phyloP scores from a whole-genome alignment of 2,888 invertebrate species.

The Caenorhabditis virilis region DNA sequence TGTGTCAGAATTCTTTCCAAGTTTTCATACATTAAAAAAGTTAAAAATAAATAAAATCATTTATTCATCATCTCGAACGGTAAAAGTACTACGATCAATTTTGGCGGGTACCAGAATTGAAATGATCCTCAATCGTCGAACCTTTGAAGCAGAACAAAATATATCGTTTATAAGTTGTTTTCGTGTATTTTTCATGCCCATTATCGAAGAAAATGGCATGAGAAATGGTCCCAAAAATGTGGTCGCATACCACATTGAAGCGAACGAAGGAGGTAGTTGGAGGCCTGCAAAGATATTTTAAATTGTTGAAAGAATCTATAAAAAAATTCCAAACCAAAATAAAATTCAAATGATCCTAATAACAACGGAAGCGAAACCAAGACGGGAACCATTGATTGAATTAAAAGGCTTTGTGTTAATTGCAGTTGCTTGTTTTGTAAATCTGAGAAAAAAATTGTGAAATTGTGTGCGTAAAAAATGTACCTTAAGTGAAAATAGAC shows the following conservation, averaged over 20 bases:
- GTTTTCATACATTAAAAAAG: too few species aligned
- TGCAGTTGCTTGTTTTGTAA: constrained; percentile 23
- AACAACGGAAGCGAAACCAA: constrained; percentile 29
- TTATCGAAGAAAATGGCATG: constrained; percentile 28
- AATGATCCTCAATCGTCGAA: constrained; percentile 1
- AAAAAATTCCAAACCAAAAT: constrained; percentile 27
- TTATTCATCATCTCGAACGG: constrained; percentile 20
- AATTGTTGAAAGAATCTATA: too few species aligned
- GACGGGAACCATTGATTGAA: constrained; percentile 29
- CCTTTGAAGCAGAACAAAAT: constrained; percentile 14
- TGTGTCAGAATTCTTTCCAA: too few species aligned
- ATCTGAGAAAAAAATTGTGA: constrained; percentile 8
- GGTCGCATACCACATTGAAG: constrained; percentile 30
- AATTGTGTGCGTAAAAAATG: too few species aligned
- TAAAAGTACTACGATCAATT: constrained; percentile 15
- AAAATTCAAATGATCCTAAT: constrained; percentile 26
- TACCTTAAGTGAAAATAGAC: too few species aligned
- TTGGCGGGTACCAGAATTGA: constrained; percentile 9
- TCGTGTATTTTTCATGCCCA: constrained; percentile 19
- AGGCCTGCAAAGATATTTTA: constrained; percentile 20
- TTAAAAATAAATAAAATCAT: too few species aligned
- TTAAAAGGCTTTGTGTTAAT: constrained; percentile 24
- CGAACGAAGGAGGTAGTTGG: constrained; percentile 21
- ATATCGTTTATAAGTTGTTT: constrained; percentile 8
- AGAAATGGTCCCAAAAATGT: constrained; percentile 34